Conservation (phyloP, 1,140 invertebrate species). For the Ceratosolen solmsi region DNA sequence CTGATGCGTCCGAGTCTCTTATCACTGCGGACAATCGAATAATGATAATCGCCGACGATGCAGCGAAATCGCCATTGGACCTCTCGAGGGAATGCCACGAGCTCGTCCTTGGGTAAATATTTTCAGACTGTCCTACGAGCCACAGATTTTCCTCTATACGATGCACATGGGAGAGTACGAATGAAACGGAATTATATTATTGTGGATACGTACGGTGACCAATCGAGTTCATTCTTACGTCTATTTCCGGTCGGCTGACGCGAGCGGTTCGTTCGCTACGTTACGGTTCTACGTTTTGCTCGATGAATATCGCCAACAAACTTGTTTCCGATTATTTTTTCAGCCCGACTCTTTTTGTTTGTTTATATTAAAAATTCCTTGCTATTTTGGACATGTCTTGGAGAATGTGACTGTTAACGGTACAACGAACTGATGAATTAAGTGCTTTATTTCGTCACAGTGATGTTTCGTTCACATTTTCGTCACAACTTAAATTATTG, state of each 20-base stretch:
- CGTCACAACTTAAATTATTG: not conserved
- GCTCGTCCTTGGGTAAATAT: not conserved
- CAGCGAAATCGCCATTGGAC: too few relatives aligned
- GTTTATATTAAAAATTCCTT: not conserved
- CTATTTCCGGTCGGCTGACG: constrained; percentile 58
- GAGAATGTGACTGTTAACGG: too few relatives aligned
- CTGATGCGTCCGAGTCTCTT: too few relatives aligned
- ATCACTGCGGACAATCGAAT: too few relatives aligned
- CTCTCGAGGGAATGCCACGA: not conserved
- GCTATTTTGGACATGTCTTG: not conserved
- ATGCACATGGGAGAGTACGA: not conserved
- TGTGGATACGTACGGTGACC: constrained; percentile 55
- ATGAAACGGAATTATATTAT: constrained; percentile 56
- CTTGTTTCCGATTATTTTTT: not conserved
- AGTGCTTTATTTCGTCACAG: too few relatives aligned
- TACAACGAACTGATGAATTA: too few relatives aligned
- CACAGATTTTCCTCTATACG: not conserved
- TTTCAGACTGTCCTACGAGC: not conserved
- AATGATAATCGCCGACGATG: too few relatives aligned
- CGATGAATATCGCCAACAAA: not conserved
- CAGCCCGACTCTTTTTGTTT: not conserved
- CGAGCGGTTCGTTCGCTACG: constrained; percentile 39
- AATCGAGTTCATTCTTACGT: constrained; percentile 63
- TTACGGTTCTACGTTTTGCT: not conserved
- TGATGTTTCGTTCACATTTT: not conserved